These are phyloP conservation scores for Xiphophorus birchmanni DNA, from an alignment of 2,797 vertebrate species.

Conservation along the genomic window DNA sequence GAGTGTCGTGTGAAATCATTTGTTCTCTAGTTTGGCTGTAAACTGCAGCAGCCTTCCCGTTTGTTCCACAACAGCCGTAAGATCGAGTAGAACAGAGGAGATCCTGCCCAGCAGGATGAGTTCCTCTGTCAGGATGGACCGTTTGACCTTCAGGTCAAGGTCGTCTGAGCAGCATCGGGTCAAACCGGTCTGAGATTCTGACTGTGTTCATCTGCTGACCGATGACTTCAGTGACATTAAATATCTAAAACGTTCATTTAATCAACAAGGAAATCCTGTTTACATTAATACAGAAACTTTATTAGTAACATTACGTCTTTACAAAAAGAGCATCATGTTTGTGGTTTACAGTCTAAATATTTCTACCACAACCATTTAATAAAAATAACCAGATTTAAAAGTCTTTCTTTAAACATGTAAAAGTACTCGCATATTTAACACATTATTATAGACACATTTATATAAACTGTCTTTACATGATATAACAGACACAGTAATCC, in stretches of 20 bases:
- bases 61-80: conserved; percentile 16
- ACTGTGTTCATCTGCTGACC: conserved; percentile 6
- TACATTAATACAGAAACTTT: conserved; percentile 62
- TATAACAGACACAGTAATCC: conserved; percentile 38
- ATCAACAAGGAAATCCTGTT: conserved; percentile 16
- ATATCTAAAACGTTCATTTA: background rate
- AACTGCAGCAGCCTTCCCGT: conserved; percentile 1
- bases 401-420: conserved; percentile 51
- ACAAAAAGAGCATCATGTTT: conserved; percentile 70
- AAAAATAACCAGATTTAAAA: conserved; percentile 68
- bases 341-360: conserved; percentile 67
- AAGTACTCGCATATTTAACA: conserved; percentile 40
- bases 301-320: conserved; percentile 60
- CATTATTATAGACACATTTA: conserved; percentile 19
- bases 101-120: conserved; percentile 47
- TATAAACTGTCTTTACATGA: conserved; percentile 31
- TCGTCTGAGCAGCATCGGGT: conserved; percentile 40
- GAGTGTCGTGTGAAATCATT: no score
- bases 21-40: no score
- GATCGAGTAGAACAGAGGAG: conserved; percentile 16
- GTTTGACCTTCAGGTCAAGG: conserved; percentile 48
- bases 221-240: background rate
- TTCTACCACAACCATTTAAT: conserved; percentile 65
- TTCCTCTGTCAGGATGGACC: conserved; percentile 54
- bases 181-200: conserved; percentile 31